These are phyloP conservation scores for Morone saxatilis DNA, from an alignment of 2,113 vertebrate species.

Conservation along the genomic window DNA sequence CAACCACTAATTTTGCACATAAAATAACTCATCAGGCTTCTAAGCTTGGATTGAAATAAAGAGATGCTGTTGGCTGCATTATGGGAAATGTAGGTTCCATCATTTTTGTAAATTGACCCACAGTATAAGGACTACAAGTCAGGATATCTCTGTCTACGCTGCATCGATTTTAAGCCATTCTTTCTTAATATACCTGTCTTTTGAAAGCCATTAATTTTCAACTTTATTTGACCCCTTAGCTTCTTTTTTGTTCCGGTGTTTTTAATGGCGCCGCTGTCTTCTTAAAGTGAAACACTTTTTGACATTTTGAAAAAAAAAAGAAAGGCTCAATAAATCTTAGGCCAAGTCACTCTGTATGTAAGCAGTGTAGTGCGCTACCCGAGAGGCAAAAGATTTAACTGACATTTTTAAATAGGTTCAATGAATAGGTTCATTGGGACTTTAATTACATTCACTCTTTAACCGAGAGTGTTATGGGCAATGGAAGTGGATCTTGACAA, in stretches of 20 bases:
- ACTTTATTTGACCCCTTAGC: constrained; percentile 1
- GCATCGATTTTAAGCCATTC: neutral
- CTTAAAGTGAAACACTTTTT: constrained; percentile 30
- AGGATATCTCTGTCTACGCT: neutral
- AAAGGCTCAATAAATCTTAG: constrained; percentile 21
- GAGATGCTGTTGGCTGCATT: neutral
- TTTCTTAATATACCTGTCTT: constrained; percentile 1
- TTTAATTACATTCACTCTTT: constrained; percentile 83
- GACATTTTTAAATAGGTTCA: constrained; percentile 82
- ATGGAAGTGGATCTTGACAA: constrained; percentile 78
- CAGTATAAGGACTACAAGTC: neutral
- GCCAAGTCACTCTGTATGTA: constrained; percentile 54
- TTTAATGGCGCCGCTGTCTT: constrained; percentile 15
- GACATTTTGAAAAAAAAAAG: constrained; percentile 17
- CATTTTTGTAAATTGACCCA: neutral
- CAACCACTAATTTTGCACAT: neutral
- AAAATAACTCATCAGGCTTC: neutral
- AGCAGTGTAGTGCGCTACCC: constrained; percentile 35
- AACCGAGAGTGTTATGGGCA: constrained; percentile 67
- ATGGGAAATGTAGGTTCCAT: neutral
- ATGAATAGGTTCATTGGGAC: constrained; percentile 80
- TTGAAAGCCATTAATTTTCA: neutral
- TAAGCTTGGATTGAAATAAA: neutral
- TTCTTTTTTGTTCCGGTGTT: neutral
- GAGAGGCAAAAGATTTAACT: constrained; percentile 71